These are phyloP conservation scores for Hepsetus odoe DNA, from an alignment of 2,113 vertebrate genomes.

Conservation along the genomic window DNA sequence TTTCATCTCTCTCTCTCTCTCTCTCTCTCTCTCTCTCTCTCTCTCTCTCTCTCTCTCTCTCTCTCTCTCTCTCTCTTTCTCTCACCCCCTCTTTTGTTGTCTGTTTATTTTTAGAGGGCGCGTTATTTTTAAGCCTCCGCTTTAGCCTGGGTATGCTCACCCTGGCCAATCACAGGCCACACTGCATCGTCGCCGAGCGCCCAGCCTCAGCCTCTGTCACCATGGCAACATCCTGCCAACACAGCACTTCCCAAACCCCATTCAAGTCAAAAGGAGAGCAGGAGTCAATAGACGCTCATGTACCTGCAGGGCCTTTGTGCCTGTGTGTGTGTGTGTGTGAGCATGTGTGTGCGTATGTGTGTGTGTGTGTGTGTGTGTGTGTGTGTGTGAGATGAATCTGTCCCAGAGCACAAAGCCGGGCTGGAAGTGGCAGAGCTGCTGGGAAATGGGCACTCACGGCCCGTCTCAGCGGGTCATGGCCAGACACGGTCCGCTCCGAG, in stretches of 20 bases:
- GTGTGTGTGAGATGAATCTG: slow-evolving; percentile 19
- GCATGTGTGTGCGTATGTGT: too few relatives aligned
- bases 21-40: too few relatives aligned
- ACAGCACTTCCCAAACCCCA: slow-evolving; percentile 6
- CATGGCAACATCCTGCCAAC: slow-evolving; percentile 27
- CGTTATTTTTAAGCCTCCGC: not conserved
- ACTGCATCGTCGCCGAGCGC: not conserved
- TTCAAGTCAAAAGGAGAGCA: slow-evolving; percentile 13
- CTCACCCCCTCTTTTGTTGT: too few relatives aligned
- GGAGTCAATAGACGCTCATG: slow-evolving; percentile 26
- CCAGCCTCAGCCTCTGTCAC: slow-evolving; percentile 7
- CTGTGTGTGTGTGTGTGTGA: slow-evolving; percentile 10
- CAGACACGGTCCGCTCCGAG: slow-evolving; percentile 36
- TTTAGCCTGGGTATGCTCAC: not conserved
- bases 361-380: slow-evolving; percentile 31
- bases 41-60: accelerated
- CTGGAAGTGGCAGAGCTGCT: slow-evolving; percentile 36
- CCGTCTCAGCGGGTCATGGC: slow-evolving; percentile 5
- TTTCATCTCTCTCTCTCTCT: not conserved
- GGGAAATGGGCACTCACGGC: slow-evolving; percentile 20
- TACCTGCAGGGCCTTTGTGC: slow-evolving; percentile 17
- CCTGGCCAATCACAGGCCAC: not conserved
- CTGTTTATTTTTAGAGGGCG: not conserved
- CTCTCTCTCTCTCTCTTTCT: too few relatives aligned
- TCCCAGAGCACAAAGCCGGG: slow-evolving; percentile 22